Base-by-base conservation (phyloP, 2,797 vertebrate genomes). In the Enoplosus armatus region DNA sequence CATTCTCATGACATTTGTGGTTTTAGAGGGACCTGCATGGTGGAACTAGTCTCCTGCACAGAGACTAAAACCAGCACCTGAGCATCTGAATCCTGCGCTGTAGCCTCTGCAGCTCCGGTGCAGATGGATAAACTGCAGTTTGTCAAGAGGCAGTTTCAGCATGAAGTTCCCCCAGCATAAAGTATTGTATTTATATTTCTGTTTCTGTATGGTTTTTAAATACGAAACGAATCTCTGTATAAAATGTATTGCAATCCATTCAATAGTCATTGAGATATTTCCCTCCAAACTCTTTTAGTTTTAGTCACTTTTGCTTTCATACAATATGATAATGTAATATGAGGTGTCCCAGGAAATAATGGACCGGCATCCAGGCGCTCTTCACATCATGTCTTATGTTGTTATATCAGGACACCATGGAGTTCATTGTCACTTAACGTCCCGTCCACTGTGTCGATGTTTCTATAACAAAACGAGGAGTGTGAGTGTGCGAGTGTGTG, bases 351-450 rank as follows among this genome's bases (percentile, higher is more conserved):
- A 29, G 20, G 50, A 51, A 66, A 4, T 31, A 2, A 59, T 9
- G 27, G 8, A 26, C 8, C 3, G 27, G 8, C 35, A 22, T 31
- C 16, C 18, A 2, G 20, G 1, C 0, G 7, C 29, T n/a, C 15
- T 48, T 26, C 53, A 54, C 50, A 43, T 61, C 12, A 5, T 69
- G 48, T 24, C 8, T 16, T 31, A 1, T 24, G 18, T 2, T 27
- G 24, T 50, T 10, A 37, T 16, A 41, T 65, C 56, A 43, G 37
- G 12, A 50, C n/a, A 11, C 7, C n/a, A 15, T 5, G 14, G 20
- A 59, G 16, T 67, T 72, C 20, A 75, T 60, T n/a, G 61, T 74
- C 37, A 29, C 18, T 43, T 22, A 29, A 31, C 31, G 47, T 66
- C 18, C 55, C 4, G 0, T 77, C 41, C 20, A 8, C 18, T 15